Base-by-base conservation (phyloP, 2,113 vertebrate species). In the Mystacornis crossleyi region DNA sequence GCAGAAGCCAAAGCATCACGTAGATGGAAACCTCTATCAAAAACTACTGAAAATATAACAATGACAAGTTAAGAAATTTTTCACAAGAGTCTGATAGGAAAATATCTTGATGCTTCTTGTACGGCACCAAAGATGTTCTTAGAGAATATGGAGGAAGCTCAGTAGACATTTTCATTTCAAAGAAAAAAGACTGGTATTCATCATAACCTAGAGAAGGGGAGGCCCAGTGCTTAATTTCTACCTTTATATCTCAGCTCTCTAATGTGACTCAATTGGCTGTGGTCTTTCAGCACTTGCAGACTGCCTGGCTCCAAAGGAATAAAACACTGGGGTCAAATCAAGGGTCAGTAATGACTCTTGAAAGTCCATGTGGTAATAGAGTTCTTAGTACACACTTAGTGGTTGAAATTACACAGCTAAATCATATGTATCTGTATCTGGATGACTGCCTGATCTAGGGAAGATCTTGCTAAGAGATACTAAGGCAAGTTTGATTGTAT, bases 201-300 rank as follows among this genome's bases (percentile, higher is more conserved):
- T 90, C 51, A 43, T 60, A 78, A 66, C 29, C 15, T 86, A 38
- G 16, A 17, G 78, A 33, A 74, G 60, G 87, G 38, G 24, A 60
- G 26, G 10, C 36, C 18, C 5, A 36, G 5, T n/a, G 21, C 57
- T 90, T 82, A 48, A 48, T 67, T 89, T 55, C 17, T 80, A 2
- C 20, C 7, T 85, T 74, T 62, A 3, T 50, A 34, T 48, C 17
- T 72, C 42, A 72, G 21, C 18, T 58, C 24, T 20, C 23, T 92
- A 36, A 34, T 0, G 0, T 79, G 42, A 51, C 34, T 78, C 0
- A 0, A 31, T 15, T 50, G 60, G 5, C 54, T 43, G 33, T 51
- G 80, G 18, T 48, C 28, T 79, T 82, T 64, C n/a, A 60, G 33
- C 43, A 50, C 40, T 80, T 82, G 9, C 10, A 51, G 11, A 58